phyloP scores from a whole-genome alignment of 2,113 vertebrate species.

The Marmota monax region DNA sequence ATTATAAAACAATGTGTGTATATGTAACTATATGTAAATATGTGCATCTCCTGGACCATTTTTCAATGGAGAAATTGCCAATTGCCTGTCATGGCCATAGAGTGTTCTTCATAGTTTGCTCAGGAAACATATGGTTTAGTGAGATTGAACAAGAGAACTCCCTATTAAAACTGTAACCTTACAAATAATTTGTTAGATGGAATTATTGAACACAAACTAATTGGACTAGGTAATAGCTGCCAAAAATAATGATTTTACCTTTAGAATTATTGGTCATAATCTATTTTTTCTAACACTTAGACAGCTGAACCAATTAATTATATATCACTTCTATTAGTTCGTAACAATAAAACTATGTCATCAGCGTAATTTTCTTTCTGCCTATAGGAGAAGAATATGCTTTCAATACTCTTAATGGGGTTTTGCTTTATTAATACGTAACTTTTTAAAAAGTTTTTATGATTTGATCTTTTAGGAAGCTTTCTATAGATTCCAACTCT shows the following conservation, averaged over 20 bases:
- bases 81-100: background rate
- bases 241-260: constrained; percentile 59
- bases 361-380: constrained; percentile 36
- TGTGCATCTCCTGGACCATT: background rate
- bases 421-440: constrained; percentile 27
- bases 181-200: constrained; percentile 43
- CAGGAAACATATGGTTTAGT: constrained; percentile 51
- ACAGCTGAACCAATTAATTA: constrained; percentile 53
- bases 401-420: background rate
- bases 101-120: background rate
- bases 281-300: constrained; percentile 13
- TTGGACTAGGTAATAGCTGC: constrained; percentile 43
- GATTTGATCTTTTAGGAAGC: background rate
- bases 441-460: background rate
- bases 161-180: background rate
- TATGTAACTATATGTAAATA: background rate
- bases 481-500: background rate
- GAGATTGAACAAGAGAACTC: constrained; percentile 43
- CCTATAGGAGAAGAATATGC: background rate
- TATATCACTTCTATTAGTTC: constrained; percentile 51
- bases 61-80: constrained; percentile 27
- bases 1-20: background rate
- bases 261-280: constrained; percentile 54
- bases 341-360: constrained; percentile 16
- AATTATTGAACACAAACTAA: constrained; percentile 53